Evolutionary conservation across 35 echinoderm and acorn worm species (phyloP), one percentile per base, ranked within the genome.

Genomic region (Ophioderma brevispina): DNA sequence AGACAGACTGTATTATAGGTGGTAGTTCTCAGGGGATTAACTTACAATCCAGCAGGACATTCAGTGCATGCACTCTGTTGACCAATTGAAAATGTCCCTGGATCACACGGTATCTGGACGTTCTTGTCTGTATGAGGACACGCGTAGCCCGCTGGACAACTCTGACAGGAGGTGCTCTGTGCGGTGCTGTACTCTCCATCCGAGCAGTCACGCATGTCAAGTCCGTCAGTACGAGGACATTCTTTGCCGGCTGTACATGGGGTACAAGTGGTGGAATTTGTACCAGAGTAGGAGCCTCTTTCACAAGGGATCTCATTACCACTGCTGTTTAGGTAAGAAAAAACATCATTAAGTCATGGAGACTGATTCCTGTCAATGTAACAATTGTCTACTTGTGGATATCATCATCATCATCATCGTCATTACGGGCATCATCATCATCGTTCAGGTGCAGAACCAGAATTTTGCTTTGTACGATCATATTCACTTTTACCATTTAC

Each of bases 11-110:
- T n/a, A n/a, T n/a, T n/a, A n/a, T n/a, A n/a, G n/a, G n/a, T n/a
- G n/a, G n/a, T n/a, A n/a, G n/a, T n/a, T n/a, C n/a, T n/a, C n/a
- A n/a, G n/a, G n/a, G n/a, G n/a, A n/a, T n/a, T n/a, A n/a, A n/a
- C 93, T 91, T 91, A 98, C 96, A 80, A 92, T 82, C 96, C 96
- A 46, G 96, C 82, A 13, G 90, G 87, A 56, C 96, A 98, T 64
- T 0, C 81, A 5, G 83, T 88, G 49, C 96, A 98, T 0, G n/a
- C 43, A 59, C 84, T 94, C 43, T 95, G 93, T 40, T 93, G 90
- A 8, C 96, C 96, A 11, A 37, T 88, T n/a, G 96, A 98, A 81
- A 87, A 98, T 21, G 83, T 82, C 31, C 96, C 96, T 19, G 76
- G 1, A 23, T 38, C 1, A 64, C 96, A 98, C 13, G 87, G 80